Percentiles rank a stretch among this genome's conserved stretches.
Conservation (phyloP, 2,797 vertebrate genomes). For the Coregonus ussuriensis region DNA sequence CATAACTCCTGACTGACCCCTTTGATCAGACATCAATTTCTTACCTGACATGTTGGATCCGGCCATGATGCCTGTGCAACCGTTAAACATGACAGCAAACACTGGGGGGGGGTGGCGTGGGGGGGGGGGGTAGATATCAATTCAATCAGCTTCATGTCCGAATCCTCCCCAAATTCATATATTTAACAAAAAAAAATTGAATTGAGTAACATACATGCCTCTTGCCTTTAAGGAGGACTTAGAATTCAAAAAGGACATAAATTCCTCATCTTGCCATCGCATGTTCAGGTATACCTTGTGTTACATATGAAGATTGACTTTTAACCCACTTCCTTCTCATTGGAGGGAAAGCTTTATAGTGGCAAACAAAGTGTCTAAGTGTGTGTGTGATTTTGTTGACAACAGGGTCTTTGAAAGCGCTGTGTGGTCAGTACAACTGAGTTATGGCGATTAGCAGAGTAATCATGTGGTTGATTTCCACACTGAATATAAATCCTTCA, state of each 20-base stretch:
- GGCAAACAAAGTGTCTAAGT: neutral
- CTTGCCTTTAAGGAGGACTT: too few species aligned
- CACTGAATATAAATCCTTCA: conserved; percentile 26
- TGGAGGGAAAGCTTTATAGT: neutral
- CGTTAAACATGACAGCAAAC: conserved; percentile 92
- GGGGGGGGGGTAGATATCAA: too few species aligned
- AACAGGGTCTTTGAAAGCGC: neutral
- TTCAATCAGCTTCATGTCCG: too few species aligned
- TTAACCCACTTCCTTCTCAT: neutral
- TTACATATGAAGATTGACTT: neutral
- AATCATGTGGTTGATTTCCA: conserved; percentile 49
- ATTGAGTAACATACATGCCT: too few species aligned
- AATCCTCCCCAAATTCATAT: too few species aligned
- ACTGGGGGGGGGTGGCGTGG: conserved; percentile 62
- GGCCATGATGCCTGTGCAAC: conserved; percentile 94
- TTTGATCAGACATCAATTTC: neutral
- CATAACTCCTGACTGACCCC: neutral
- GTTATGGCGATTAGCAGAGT: conserved; percentile 31
- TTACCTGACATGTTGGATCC: conserved; percentile 93
- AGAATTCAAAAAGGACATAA: too few species aligned
- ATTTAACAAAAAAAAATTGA: neutral
- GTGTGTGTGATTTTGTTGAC: neutral
- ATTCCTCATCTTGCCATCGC: too few species aligned
- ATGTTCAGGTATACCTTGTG: too few species aligned
- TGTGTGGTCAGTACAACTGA: too few species aligned